Conservation (phyloP, 2,888 invertebrate species). For the Agonopterix arenella region DNA sequence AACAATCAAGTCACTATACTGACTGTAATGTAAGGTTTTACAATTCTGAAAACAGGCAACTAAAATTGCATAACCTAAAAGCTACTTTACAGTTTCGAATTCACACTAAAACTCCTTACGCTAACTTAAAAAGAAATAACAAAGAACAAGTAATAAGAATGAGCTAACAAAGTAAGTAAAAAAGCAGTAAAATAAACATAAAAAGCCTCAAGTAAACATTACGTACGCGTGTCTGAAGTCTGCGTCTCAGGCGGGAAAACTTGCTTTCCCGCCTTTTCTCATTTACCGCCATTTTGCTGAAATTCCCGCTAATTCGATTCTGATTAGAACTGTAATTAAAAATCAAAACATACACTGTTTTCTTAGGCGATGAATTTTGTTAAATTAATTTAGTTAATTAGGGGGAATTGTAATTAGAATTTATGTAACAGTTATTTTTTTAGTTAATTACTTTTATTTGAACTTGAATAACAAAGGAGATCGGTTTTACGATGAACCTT, state of each 20-base stretch:
- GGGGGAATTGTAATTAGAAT: not conserved
- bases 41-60: too few relatives aligned
- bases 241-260: constrained; percentile 58
- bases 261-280: constrained; percentile 69
- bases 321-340: constrained; percentile 31
- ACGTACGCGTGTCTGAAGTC: constrained; percentile 63
- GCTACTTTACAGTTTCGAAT: too few relatives aligned
- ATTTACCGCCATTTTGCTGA: constrained; percentile 38
- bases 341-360: not conserved
- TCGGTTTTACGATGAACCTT: not conserved
- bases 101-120: too few relatives aligned
- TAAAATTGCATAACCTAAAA: too few relatives aligned
- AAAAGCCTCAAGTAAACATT: constrained; percentile 49
- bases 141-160: constrained; percentile 3
- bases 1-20: too few relatives aligned
- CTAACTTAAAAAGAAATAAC: not conserved
- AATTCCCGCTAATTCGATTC: constrained; percentile 49
- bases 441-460: not conserved
- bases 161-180: constrained; percentile 2
- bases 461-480: not conserved
- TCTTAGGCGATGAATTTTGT: not conserved
- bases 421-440: not conserved
- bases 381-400: not conserved
- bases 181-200: constrained; percentile 21
- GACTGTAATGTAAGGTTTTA: too few relatives aligned